These are phyloP conservation scores for Podargus strigoides DNA, from an alignment of 2,797 vertebrate species.

Conservation along the genomic window DNA sequence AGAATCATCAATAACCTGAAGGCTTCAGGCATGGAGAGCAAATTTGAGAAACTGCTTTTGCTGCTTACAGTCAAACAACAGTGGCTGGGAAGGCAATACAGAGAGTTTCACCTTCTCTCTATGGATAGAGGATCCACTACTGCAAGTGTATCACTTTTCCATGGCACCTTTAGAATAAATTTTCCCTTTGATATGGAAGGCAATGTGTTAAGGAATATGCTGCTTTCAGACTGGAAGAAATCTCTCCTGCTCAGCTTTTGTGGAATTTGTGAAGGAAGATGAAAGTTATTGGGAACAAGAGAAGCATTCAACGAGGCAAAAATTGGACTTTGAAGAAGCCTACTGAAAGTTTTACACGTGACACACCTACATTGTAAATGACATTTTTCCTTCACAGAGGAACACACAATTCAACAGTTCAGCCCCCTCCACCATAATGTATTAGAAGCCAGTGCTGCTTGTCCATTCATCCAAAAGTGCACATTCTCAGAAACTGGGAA, in stretches of 20 bases:
- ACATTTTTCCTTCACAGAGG: constrained; percentile 47
- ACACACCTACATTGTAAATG: constrained; percentile 63
- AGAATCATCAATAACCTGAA: background rate
- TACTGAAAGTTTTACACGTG: constrained; percentile 51
- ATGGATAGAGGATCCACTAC: background rate
- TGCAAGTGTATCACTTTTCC: background rate
- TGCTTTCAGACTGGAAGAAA: background rate
- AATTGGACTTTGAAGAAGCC: constrained; percentile 8
- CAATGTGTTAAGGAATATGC: background rate
- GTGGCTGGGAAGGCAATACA: background rate
- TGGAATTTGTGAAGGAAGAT: constrained; percentile 55
- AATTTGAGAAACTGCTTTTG: background rate
- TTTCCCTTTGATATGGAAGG: background rate
- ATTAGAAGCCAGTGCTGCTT: constrained; percentile 26
- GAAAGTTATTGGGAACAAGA: constrained; percentile 25
- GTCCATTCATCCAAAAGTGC: constrained; percentile 64
- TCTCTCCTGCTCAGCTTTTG: background rate
- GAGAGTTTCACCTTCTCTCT: background rate
- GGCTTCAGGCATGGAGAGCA: background rate
- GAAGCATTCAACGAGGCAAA: background rate
- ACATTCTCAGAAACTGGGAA: constrained; percentile 30
- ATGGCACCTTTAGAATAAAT: background rate
- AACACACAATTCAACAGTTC: constrained; percentile 58
- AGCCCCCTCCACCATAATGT: constrained; percentile 11
- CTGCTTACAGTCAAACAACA: background rate